These are phyloP conservation scores for Galeopsomyia nigrocyanea DNA, from an alignment of 2,888 invertebrate species.

Conservation along the genomic window DNA sequence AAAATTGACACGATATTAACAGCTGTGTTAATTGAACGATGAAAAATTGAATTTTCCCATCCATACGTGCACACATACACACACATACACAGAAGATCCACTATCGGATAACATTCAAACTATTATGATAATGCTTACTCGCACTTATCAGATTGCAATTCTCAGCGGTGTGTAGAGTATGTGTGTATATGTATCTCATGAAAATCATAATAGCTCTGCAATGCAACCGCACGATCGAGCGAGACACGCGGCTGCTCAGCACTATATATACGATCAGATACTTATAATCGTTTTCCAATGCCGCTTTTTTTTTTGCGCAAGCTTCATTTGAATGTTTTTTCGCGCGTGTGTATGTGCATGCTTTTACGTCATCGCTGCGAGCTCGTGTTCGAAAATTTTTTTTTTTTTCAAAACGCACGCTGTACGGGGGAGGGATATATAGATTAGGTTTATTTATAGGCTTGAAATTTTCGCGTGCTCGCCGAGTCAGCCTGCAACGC, in stretches of 20 bases:
- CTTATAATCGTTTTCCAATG: slow-evolving; percentile 42
- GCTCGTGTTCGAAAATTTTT: not conserved
- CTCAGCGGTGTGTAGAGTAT: too few relatives aligned
- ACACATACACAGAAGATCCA: slow-evolving; percentile 9
- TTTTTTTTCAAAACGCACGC: not conserved
- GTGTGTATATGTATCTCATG: not conserved
- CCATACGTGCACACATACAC: too few relatives aligned
- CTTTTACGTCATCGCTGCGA: not conserved
- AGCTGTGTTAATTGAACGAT: too few relatives aligned
- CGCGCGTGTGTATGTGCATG: not conserved
- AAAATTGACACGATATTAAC: not conserved
- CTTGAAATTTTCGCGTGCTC: too few relatives aligned
- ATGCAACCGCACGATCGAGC: not conserved
- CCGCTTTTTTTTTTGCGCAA: slow-evolving; percentile 36
- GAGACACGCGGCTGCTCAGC: not conserved
- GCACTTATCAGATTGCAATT: too few relatives aligned
- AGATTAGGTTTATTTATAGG: too few relatives aligned
- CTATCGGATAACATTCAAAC: slow-evolving; percentile 8
- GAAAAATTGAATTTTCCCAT: too few relatives aligned
- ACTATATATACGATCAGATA: slow-evolving; percentile 7
- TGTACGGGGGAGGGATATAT: too few relatives aligned
- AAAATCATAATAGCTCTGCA: slow-evolving; percentile 36
- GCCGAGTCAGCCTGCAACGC: too few relatives aligned
- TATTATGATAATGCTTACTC: too few relatives aligned
- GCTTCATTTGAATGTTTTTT: slow-evolving; percentile 39